These are phyloP conservation scores for Globia sparganii DNA, from an alignment of 2,888 invertebrate genomes.

Conservation along the genomic window DNA sequence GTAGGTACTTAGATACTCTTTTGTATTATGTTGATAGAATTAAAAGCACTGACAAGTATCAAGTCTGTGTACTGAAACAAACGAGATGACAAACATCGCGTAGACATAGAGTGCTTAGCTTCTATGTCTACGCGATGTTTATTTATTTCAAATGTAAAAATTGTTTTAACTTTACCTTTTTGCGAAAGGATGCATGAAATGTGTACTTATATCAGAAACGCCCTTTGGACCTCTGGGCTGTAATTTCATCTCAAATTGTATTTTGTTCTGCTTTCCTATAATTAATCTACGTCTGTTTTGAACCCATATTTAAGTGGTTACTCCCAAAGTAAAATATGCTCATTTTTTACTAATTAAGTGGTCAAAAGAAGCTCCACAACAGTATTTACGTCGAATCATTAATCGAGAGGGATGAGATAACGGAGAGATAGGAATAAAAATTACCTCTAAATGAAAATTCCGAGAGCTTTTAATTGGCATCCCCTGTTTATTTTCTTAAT, in stretches of 20 bases:
- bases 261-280: neutral
- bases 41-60: neutral
- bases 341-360: slow-evolving; percentile 33
- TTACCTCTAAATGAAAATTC: slow-evolving; percentile 13
- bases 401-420: slow-evolving; percentile 23
- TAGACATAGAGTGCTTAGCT: too few species aligned
- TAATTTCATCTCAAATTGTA: neutral
- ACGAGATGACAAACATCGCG: too few species aligned
- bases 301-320: neutral
- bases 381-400: slow-evolving; percentile 16
- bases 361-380: neutral
- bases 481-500: slow-evolving; percentile 52
- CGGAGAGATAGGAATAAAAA: neutral
- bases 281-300: neutral
- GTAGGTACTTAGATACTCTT: neutral
- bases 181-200: neutral
- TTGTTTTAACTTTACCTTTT: neutral
- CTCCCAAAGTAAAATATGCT: neutral
- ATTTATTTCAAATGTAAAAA: slow-evolving; percentile 9
- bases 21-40: neutral
- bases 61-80: too few species aligned
- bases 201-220: neutral
- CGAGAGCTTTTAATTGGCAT: slow-evolving; percentile 55
- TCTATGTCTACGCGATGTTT: neutral
- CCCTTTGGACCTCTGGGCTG: too few species aligned